Percentiles rank a stretch among this genome's conserved stretches.
These are phyloP conservation scores for Pavo muticus DNA, from an alignment of 2,113 vertebrate genomes.

Conservation along the genomic window DNA sequence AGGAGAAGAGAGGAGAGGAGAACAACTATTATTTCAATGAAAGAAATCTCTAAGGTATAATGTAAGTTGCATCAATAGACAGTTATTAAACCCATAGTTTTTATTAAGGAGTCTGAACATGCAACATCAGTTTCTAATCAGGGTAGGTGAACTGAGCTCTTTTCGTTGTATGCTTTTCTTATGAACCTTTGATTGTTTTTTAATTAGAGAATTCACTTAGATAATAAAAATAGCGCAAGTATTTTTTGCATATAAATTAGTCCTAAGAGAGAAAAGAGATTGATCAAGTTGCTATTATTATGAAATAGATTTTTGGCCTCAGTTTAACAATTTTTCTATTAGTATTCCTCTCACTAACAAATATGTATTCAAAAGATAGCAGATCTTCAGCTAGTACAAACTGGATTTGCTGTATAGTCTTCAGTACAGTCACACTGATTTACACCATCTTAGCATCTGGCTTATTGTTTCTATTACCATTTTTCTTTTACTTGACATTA, in stretches of 20 bases:
- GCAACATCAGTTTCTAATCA: not conserved
- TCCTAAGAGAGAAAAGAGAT: not conserved
- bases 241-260: slow-evolving; percentile 6
- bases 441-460: slow-evolving; percentile 26
- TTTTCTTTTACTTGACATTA: slow-evolving; percentile 8
- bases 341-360: not conserved
- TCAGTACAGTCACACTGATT: slow-evolving; percentile 3
- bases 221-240: not conserved
- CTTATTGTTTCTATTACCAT: slow-evolving; percentile 24
- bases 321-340: slow-evolving; percentile 24
- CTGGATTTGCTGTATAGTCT: not conserved
- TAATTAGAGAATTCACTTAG: slow-evolving; percentile 36
- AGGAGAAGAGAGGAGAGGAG: not conserved
- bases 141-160: not conserved
- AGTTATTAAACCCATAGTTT: not conserved
- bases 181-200: slow-evolving; percentile 32
- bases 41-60: not conserved
- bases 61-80: not conserved
- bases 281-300: not conserved
- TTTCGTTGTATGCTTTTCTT: not conserved
- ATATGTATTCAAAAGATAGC: slow-evolving; percentile 3
- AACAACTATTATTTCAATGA: not conserved
- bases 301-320: not conserved
- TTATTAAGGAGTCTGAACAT: not conserved
- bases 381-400: not conserved